These are phyloP conservation scores for Agapornis roseicollis DNA, from an alignment of 2,113 vertebrate species.

Conservation along the genomic window DNA sequence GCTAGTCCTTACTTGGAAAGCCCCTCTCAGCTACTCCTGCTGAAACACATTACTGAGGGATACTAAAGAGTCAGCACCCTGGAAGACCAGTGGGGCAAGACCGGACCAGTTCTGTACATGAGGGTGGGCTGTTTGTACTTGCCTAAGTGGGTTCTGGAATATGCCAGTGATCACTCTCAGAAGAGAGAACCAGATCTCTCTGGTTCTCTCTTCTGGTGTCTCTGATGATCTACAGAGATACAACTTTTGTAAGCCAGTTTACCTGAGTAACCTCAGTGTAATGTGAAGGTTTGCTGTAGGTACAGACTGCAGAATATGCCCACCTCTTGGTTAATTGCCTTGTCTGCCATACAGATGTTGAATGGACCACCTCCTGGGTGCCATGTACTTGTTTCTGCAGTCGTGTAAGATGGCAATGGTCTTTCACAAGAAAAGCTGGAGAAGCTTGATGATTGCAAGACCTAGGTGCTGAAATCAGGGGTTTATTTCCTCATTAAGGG, in stretches of 20 bases:
- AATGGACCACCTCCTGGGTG: background rate
- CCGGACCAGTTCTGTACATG: background rate
- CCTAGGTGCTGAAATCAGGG: background rate
- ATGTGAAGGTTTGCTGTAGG: background rate
- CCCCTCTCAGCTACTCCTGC: background rate
- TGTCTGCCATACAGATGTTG: no score
- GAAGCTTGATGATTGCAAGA: background rate
- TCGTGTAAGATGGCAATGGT: accelerated
- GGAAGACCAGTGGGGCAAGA: accelerated
- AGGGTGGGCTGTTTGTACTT: background rate
- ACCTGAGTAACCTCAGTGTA: background rate
- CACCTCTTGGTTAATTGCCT: background rate
- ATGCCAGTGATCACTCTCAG: no score
- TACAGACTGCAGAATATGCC: background rate
- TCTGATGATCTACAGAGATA: background rate
- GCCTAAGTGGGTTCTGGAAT: background rate
- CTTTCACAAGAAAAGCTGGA: background rate
- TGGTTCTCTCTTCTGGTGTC: background rate
- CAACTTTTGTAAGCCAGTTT: background rate
- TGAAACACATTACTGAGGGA: accelerated
- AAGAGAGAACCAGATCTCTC: no score
- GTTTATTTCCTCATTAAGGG: background rate
- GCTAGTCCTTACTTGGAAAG: background rate
- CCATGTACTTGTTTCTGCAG: background rate
- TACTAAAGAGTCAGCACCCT: accelerated